These are phyloP conservation scores for Drosophila miranda DNA, from an alignment of 1,140 invertebrate species.

Conservation along the genomic window DNA sequence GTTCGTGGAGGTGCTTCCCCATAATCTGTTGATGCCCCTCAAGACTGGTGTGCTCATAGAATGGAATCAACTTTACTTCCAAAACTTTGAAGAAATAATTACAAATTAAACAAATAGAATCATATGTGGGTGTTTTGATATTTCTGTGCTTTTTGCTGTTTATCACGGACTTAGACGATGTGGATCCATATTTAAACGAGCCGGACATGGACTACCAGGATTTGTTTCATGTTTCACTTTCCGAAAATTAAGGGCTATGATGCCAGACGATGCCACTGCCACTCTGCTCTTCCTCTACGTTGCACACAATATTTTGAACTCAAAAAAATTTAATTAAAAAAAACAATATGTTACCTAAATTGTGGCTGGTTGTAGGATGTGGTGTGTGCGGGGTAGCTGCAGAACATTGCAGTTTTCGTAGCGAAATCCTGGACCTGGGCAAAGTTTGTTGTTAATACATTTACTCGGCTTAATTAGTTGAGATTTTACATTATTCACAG, in stretches of 20 bases:
- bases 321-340: constrained; percentile 55
- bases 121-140: no score
- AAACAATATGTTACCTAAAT: constrained; percentile 51
- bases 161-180: no score
- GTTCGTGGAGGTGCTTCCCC: no score
- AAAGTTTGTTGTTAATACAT: constrained; percentile 52
- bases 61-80: no score
- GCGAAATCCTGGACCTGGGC: constrained; percentile 8
- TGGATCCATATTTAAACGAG: no score
- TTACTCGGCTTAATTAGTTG: constrained; percentile 70
- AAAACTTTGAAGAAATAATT: no score
- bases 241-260: neutral
- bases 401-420: constrained; percentile 34
- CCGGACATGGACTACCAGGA: no score
- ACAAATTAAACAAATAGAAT: no score
- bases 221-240: neutral
- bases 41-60: no score
- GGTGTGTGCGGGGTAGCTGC: neutral
- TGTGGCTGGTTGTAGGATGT: constrained; percentile 5
- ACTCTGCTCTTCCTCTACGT: constrained; percentile 1
- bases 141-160: no score
- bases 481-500: constrained; percentile 69
- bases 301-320: constrained; percentile 7
- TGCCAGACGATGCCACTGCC: no score
- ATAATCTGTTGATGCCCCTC: no score